Evolutionary conservation across 2,113 vertebrate genomes (phyloP).

Genomic region (Vimba vimba): DNA sequence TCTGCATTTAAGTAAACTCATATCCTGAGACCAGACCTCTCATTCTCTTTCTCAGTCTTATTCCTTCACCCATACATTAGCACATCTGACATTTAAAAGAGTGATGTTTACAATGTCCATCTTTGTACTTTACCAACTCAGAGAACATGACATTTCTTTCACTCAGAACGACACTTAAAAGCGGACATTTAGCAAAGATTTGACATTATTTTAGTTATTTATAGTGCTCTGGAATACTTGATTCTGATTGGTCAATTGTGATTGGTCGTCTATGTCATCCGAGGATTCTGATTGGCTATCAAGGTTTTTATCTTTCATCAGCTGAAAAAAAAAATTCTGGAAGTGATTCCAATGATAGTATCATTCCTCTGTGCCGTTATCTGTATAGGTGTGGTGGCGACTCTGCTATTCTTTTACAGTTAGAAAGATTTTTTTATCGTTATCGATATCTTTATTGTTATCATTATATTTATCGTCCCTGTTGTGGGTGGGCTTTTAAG

Average conservation of each 20-base stretch:
- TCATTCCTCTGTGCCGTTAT: too few species aligned
- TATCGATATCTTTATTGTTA: too few species aligned
- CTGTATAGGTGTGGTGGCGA: too few species aligned
- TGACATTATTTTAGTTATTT: background rate
- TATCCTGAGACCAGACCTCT: background rate
- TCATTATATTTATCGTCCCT: too few species aligned
- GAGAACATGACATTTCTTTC: constrained; percentile 29
- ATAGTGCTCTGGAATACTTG: background rate
- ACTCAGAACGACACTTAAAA: background rate
- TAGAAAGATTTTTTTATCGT: too few species aligned
- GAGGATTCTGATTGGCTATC: background rate
- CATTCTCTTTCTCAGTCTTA: background rate
- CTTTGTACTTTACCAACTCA: constrained; percentile 8
- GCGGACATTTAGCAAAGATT: background rate
- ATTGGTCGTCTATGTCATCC: too few species aligned
- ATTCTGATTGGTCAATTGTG: background rate
- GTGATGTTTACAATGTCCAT: constrained; percentile 22
- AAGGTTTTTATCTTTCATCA: background rate
- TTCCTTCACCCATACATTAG: background rate
- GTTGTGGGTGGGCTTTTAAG: too few species aligned
- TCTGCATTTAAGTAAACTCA: background rate
- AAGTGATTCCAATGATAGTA: too few species aligned
- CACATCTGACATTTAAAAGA: constrained; percentile 36
- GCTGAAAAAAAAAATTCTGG: background rate
- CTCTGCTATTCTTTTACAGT: too few species aligned